A percentile compares a stretch with the other conserved stretches of the same genome.
Conservation (phyloP, 2,113 vertebrate genomes). For the Odobenus rosmarus region DNA sequence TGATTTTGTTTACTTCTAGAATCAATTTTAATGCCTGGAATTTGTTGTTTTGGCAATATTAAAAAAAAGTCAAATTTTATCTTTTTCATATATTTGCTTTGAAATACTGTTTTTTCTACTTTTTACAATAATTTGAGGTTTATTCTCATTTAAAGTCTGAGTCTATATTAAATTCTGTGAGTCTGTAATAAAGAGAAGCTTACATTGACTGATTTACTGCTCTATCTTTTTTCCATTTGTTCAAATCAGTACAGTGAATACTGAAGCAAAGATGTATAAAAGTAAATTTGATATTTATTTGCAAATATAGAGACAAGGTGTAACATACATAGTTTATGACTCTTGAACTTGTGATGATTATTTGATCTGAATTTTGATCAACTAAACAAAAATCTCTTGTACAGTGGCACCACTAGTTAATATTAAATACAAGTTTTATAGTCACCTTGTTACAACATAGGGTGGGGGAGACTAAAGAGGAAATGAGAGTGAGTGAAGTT, state of each 20-base stretch:
- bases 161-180: neutral
- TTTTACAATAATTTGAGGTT: neutral
- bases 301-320: neutral
- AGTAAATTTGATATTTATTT: neutral
- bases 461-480: neutral
- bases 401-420: neutral
- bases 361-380: neutral
- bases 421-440: slow-evolving; percentile 14
- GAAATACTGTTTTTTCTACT: neutral
- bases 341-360: neutral
- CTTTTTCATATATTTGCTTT: neutral
- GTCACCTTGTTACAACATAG: neutral
- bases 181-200: neutral
- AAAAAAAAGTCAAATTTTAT: slow-evolving; percentile 1
- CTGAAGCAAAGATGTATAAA: neutral
- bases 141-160: slow-evolving; percentile 13
- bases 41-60: slow-evolving; percentile 34
- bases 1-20: slow-evolving; percentile 48
- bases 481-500: neutral
- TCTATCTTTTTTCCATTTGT: neutral
- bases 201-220: neutral
- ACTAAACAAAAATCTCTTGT: neutral
- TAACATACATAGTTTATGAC: neutral
- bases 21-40: slow-evolving; percentile 37
- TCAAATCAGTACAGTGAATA: neutral